phyloP scores from a whole-genome alignment of 2,113 vertebrate genomes.

The Malaclemys terrapin region DNA sequence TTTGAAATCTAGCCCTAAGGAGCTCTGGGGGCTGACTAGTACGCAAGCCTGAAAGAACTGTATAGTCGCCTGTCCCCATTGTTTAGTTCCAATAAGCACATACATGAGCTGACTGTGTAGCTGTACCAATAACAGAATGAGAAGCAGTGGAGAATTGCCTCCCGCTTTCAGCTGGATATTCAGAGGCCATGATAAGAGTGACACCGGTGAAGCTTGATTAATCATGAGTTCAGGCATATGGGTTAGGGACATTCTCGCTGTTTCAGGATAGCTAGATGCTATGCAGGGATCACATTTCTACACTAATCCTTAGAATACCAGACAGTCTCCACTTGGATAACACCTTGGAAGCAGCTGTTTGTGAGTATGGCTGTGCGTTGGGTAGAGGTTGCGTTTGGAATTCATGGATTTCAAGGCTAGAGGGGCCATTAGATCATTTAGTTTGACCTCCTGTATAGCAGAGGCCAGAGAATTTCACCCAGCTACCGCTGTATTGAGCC shows the following conservation, averaged over 20 bases:
- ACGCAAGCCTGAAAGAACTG: neutral
- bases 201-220: neutral
- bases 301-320: neutral
- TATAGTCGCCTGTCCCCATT: neutral
- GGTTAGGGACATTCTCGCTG: neutral
- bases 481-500: rapidly evolving
- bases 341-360: neutral
- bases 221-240: neutral
- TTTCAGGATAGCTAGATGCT: neutral
- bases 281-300: neutral
- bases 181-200: neutral
- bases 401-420: neutral
- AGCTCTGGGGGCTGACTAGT: neutral
- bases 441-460: neutral
- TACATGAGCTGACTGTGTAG: neutral
- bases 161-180: neutral
- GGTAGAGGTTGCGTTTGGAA: rapidly evolving
- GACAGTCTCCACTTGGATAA: neutral
- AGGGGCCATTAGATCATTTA: rapidly evolving
- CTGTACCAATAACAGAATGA: neutral
- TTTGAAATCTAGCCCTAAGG: neutral
- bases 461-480: neutral
- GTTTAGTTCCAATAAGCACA: neutral
- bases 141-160: neutral
- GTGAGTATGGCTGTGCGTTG: rapidly evolving